phyloP scores from a whole-genome alignment of 2,888 invertebrate genomes.

The Eristalis arbustorum region DNA sequence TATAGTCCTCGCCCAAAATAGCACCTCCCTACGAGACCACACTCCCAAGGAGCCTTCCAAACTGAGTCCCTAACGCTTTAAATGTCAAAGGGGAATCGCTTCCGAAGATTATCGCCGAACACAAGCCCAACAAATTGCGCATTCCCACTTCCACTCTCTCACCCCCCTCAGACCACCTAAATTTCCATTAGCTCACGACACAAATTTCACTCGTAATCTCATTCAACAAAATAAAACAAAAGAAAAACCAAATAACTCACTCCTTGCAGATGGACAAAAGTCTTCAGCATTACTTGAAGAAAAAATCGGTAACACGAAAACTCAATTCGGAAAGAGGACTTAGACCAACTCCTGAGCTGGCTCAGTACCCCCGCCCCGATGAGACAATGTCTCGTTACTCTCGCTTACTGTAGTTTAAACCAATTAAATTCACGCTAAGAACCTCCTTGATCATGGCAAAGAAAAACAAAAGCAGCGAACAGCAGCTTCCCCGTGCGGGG shows the following conservation, averaged over 20 bases:
- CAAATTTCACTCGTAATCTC: slow-evolving; percentile 26
- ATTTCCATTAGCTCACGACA: slow-evolving; percentile 16
- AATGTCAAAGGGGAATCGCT: too few species aligned
- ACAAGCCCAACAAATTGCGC: neutral
- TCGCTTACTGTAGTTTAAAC: slow-evolving; percentile 59
- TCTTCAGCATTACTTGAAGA: slow-evolving; percentile 64
- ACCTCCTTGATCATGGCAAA: slow-evolving; percentile 25
- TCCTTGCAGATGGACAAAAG: slow-evolving; percentile 60
- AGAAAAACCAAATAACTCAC: neutral
- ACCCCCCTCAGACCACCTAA: neutral
- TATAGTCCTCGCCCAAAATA: too few species aligned
- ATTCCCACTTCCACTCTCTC: neutral
- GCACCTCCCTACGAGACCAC: too few species aligned
- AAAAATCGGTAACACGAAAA: slow-evolving; percentile 66
- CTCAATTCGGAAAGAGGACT: slow-evolving; percentile 27
- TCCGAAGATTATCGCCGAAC: too few species aligned
- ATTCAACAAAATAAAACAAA: slow-evolving; percentile 2
- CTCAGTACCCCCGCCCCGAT: neutral
- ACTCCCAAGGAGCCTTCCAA: too few species aligned
- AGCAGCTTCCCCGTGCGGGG: neutral
- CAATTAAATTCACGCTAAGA: slow-evolving; percentile 53
- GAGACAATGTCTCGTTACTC: slow-evolving; percentile 58
- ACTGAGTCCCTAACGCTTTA: too few species aligned
- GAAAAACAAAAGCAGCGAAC: neutral
- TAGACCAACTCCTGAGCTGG: slow-evolving; percentile 15